Base-by-base conservation (phyloP, 2,113 vertebrate genomes). In the Neopipo cinnamomea region DNA sequence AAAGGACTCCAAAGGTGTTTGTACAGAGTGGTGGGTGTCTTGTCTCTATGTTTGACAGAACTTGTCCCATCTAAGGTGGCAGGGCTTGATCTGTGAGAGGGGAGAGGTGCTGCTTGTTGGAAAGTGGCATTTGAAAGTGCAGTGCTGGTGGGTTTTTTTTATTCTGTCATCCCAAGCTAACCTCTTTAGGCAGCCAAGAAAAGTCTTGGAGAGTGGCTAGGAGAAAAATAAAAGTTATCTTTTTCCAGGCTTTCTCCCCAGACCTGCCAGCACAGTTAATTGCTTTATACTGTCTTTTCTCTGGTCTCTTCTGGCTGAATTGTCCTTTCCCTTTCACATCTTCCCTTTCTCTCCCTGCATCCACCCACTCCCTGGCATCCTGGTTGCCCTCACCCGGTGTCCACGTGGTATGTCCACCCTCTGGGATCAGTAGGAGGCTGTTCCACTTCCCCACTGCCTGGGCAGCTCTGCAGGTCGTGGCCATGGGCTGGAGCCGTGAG, bases 401-500 rank as follows among this genome's bases (percentile, higher is more conserved):
- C 42, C 8, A 1, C 0, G 0, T 55, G 42, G 56, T 78, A 19
- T 35, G 19, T 55, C 37, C 24, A 39, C 16, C 14, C 65, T 37
- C 25, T 53, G 68, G 74, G 52, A 44, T 25, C 63, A 74, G 52
- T 10, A 6, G 62, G 62, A 41, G 21, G 8, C 37, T 0, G 5
- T 89, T 84, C 7, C 58, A 89, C 70, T 71, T 76, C n/a, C 47
- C 14, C 0, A 1, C 20, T 83, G 66, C 55, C 55, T 23, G 37
- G 22, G 22, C 14, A 5, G 65, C 63, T 28, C 56, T 4, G 12
- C 37, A 35, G 3, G 6, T 25, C 0, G 0, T 72, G 35, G 47
- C 3, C 3, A 12, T 59, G 68, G 65, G 35, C 71, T 83, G 72
- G 23, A 37, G 70, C 68, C 2, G 0, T 10, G 21, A 15, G 50